Conservation (phyloP, 2,888 invertebrate species). For the Trissolcus japonicus region DNA sequence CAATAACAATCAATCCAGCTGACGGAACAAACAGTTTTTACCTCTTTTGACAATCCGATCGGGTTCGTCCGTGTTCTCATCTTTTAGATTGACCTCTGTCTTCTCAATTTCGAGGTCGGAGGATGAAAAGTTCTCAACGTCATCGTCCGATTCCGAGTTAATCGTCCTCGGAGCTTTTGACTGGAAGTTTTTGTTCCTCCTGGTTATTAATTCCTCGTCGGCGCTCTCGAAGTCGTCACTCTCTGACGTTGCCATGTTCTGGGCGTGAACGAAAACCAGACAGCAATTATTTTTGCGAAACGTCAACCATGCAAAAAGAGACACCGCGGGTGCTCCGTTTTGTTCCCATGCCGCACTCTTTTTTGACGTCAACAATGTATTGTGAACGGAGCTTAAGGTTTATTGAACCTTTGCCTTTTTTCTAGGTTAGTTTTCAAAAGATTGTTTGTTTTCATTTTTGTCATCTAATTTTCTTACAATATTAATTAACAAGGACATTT, state of each 20-base stretch:
- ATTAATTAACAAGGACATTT: no score
- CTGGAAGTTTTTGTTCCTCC: slow-evolving; percentile 45
- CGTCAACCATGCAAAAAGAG: no score
- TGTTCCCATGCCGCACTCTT: no score
- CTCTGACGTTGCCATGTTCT: slow-evolving; percentile 83
- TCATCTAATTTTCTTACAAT: no score
- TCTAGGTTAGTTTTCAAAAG: no score
- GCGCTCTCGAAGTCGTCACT: slow-evolving; percentile 88
- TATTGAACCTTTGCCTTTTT: no score
- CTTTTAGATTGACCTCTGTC: slow-evolving; percentile 1
- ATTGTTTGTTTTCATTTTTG: no score
- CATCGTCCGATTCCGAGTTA: slow-evolving; percentile 73
- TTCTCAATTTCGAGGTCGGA: slow-evolving; percentile 38
- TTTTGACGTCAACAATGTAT: no score
- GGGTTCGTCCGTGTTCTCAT: slow-evolving; percentile 4
- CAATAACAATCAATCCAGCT: background rate
- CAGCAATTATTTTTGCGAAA: no score
- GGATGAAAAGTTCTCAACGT: slow-evolving; percentile 65
- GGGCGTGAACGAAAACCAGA: background rate
- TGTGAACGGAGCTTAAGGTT: no score
- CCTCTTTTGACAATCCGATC: slow-evolving; percentile 14
- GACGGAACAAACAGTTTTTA: slow-evolving; percentile 3
- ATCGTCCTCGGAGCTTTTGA: slow-evolving; percentile 61
- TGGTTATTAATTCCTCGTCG: slow-evolving; percentile 80
- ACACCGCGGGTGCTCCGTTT: no score